A percentile compares a stretch with the other conserved stretches of the same genome.
These are phyloP conservation scores for Paracentrotus lividus DNA, from an alignment of 53 echinoderm and acorn worm species.

Conservation along the genomic window DNA sequence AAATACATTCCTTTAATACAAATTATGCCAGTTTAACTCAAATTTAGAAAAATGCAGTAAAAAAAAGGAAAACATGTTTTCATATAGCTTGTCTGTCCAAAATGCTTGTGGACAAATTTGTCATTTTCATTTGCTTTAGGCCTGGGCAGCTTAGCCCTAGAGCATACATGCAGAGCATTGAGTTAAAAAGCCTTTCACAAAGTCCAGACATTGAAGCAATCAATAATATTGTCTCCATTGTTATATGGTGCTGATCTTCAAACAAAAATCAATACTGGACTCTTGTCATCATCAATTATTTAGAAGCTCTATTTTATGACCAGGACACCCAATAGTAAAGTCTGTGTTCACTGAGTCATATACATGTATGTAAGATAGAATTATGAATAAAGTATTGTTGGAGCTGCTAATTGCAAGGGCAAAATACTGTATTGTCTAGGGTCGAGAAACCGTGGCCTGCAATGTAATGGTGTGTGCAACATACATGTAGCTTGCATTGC, in stretches of 20 bases:
- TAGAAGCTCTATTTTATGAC: background rate
- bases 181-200: slow-evolving; percentile 35
- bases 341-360: slow-evolving; percentile 28
- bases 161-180: background rate
- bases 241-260: slow-evolving; percentile 25
- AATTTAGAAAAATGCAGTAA: too few species aligned
- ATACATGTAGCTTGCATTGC: too few species aligned
- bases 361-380: background rate
- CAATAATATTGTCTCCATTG: slow-evolving; percentile 17
- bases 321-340: slow-evolving; percentile 25
- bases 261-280: slow-evolving; percentile 37
- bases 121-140: too few species aligned
- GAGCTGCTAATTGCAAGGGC: too few species aligned
- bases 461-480: too few species aligned
- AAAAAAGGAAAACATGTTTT: too few species aligned
- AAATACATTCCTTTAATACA: too few species aligned
- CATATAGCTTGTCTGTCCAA: too few species aligned
- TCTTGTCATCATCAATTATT: slow-evolving; percentile 69
- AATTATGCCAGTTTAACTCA: too few species aligned
- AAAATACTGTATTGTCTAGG: too few species aligned
- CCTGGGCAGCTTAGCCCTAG: background rate
- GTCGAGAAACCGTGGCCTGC: too few species aligned
- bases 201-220: slow-evolving; percentile 17
- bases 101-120: too few species aligned
- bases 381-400: background rate